Base-by-base conservation (phyloP, 1,140 invertebrate species). In the Drosophila kohkoa region DNA sequence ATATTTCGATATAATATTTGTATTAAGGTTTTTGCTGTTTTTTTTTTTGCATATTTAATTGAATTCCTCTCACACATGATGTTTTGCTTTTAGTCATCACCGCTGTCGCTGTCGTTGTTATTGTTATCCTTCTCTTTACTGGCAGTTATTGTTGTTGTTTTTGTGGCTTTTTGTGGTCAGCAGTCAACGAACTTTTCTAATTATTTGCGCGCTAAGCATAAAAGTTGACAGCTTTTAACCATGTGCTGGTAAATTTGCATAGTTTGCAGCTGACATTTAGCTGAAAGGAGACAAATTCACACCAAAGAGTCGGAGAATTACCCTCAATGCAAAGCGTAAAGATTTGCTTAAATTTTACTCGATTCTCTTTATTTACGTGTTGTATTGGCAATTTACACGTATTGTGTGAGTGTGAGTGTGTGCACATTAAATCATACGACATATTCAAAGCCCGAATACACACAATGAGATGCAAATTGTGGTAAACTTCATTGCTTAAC, bases 1-100 rank as follows among this genome's bases (percentile, higher is more conserved):
- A 38, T 38, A 38, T 38, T 38, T 52, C 11, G 3, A 25, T 25
- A 25, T 20, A 0, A 10, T 57, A 32, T 3, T n/a, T 32, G 4
- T 8, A 5, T 16, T 43, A 5, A 20, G 7, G n/a, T 55, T 41
- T 72, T 51, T 65, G 32, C 28, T 79, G 57, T 54, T 7, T 28
- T 54, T 58, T 20, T 64, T 80, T 80, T 81, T 73, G 78, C 63
- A 81, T 81, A 77, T 81, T 81, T 81, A 81, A 81, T 81, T 81
- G 73, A 71, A 77, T 68, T 75, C 51, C 65, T 48, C 54, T 46
- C 67, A 54, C 68, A 75, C 67, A 65, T 59, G 65, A 49, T 58
- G 64, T 32, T 45, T 46, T 32, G 63, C 51, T 55, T 10, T 13
- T 43, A 43, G 8, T 10, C 16, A 13, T 43, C 35, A 32, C 46